Conservation (phyloP, 2,113 vertebrate species). For the Lonchura striata region DNA sequence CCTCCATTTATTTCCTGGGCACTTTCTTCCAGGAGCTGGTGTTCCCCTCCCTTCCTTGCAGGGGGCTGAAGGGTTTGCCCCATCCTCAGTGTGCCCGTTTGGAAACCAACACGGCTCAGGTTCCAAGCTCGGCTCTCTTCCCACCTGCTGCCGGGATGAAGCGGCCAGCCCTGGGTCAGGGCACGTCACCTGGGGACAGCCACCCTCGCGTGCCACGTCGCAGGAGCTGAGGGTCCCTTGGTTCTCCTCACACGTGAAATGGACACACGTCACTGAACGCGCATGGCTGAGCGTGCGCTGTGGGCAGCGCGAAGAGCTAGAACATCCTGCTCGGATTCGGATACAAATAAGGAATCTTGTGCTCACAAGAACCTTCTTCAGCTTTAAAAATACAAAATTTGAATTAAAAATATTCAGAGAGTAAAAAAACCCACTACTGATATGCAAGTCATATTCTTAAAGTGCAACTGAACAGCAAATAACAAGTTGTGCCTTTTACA, state of each 20-base stretch:
- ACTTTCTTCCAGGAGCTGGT: background rate
- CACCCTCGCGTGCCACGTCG: background rate
- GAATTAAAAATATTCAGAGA: constrained; percentile 54
- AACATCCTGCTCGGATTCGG: constrained; percentile 4
- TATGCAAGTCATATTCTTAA: constrained; percentile 52
- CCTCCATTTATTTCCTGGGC: background rate
- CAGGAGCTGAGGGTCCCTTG: background rate
- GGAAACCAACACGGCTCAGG: background rate
- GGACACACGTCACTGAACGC: background rate
- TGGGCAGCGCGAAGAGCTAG: background rate
- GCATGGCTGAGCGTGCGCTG: background rate
- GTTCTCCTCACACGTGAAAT: fast-evolving
- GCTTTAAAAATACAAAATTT: constrained; percentile 56
- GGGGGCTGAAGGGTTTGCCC: background rate
- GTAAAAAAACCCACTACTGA: constrained; percentile 46
- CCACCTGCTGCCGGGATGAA: background rate
- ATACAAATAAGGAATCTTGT: constrained; percentile 36
- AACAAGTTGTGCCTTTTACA: constrained; percentile 48
- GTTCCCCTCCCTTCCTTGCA: fast-evolving
- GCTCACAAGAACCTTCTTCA: constrained; percentile 33
- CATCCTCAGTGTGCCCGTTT: background rate
- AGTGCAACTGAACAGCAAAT: constrained; percentile 60
- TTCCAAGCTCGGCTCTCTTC: background rate
- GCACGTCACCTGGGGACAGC: fast-evolving
- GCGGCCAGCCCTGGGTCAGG: fast-evolving